Conservation (phyloP, 92 coral and sea anemone genomes). For the Palythoa grandis region DNA sequence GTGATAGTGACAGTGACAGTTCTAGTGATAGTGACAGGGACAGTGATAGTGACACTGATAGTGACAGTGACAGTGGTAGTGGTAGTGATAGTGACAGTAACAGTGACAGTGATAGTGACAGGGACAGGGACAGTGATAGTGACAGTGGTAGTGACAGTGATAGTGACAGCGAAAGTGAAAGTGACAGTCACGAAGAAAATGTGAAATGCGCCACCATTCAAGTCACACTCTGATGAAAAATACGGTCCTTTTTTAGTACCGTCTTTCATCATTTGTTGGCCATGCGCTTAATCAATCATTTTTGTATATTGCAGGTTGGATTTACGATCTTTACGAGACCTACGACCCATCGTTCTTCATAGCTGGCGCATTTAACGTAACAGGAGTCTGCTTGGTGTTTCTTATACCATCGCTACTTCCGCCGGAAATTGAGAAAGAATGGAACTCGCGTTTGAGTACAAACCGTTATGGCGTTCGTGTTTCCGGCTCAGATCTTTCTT, state of each 20-base stretch:
- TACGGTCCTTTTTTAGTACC: no score
- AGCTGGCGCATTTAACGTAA: slow-evolving; percentile 82
- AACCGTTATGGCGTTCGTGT: neutral
- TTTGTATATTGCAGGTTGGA: slow-evolving; percentile 61
- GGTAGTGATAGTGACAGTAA: no score
- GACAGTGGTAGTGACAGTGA: neutral
- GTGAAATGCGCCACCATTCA: no score
- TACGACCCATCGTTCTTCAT: slow-evolving; percentile 85
- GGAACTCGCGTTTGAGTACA: slow-evolving; percentile 52
- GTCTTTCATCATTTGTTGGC: neutral
- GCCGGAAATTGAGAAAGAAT: slow-evolving; percentile 58
- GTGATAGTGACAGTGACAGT: no score
- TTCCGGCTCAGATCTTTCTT: slow-evolving; percentile 23
- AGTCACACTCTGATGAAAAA: no score
- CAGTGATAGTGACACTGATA: no score
- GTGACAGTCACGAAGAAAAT: neutral
- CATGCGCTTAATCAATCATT: neutral
- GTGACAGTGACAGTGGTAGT: no score
- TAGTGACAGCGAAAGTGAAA: neutral
- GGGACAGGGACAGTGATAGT: neutral
- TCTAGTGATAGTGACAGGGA: no score
- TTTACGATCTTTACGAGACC: slow-evolving; percentile 62
- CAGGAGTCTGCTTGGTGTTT: slow-evolving; percentile 77
- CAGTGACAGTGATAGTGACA: neutral
- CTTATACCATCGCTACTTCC: slow-evolving; percentile 76